Evolutionary conservation across 1,140 invertebrate species (phyloP).

Genomic region (Trichomalopsis sarcophagae): DNA sequence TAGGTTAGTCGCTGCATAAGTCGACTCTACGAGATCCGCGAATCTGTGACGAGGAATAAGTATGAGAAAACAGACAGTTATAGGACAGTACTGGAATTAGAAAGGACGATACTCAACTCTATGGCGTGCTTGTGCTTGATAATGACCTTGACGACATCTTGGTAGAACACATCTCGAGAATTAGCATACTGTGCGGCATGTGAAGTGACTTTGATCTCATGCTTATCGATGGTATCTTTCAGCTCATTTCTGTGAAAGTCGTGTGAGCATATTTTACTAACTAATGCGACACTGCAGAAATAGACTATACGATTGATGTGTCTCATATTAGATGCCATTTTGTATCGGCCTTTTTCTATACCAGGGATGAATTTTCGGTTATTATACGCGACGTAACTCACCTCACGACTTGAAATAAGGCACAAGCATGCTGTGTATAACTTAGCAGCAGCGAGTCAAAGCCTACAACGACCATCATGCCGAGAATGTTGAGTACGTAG

Average conservation of each 20-base stretch:
- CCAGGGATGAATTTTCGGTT: too few species aligned
- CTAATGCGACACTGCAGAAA: too few species aligned
- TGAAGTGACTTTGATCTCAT: background rate
- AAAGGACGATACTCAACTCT: background rate
- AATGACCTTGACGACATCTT: background rate
- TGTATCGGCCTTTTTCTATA: too few species aligned
- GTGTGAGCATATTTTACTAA: too few species aligned
- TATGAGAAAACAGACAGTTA: background rate
- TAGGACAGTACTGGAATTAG: background rate
- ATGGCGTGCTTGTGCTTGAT: constrained; percentile 5
- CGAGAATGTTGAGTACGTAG: background rate
- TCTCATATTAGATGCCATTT: too few species aligned
- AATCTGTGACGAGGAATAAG: background rate
- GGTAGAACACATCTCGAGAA: background rate
- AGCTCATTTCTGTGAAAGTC: background rate
- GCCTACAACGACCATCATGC: background rate
- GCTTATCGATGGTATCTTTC: background rate
- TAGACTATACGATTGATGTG: too few species aligned
- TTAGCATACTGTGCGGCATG: too few species aligned
- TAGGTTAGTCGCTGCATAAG: background rate
- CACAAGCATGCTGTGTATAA: constrained; percentile 27
- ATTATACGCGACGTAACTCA: background rate
- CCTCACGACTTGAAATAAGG: constrained; percentile 17
- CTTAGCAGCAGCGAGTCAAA: constrained; percentile 11
- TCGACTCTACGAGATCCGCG: background rate